Conservation (phyloP, 2,113 vertebrate genomes). For the Corydoras maculifer region DNA sequence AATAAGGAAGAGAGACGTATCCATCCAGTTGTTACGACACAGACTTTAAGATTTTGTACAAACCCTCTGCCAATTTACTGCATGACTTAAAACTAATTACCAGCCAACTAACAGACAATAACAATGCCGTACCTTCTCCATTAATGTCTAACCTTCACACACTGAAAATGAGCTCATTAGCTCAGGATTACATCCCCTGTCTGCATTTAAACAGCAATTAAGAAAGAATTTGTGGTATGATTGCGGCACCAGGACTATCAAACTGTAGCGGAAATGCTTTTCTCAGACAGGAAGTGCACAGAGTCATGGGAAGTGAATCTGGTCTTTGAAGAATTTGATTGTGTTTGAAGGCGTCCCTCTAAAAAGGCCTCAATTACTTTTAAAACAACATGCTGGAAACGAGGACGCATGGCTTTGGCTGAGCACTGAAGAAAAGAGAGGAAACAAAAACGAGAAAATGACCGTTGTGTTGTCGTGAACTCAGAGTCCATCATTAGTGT, state of each 20-base stretch:
- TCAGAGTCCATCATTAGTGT: too few relatives aligned
- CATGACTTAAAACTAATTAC: conserved; percentile 11
- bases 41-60: too few relatives aligned
- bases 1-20: too few relatives aligned
- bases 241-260: not conserved
- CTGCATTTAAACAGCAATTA: conserved; percentile 8
- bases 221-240: conserved; percentile 5
- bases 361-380: conserved; percentile 18
- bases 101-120: conserved; percentile 17
- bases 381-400: not conserved
- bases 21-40: too few relatives aligned
- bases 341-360: conserved; percentile 10
- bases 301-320: conserved; percentile 41
- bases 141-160: not conserved
- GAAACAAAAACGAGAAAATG: not conserved
- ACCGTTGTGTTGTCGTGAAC: too few relatives aligned
- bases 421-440: not conserved
- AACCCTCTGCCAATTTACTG: conserved; percentile 2
- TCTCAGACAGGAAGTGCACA: conserved; percentile 9
- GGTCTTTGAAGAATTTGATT: conserved; percentile 24
- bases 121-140: conserved; percentile 14
- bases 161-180: conserved; percentile 7
- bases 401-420: not conserved
- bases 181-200: not conserved
- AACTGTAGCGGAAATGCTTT: conserved; percentile 21